Percentiles rank a stretch among this genome's conserved stretches.
Conservation (phyloP, 2,797 vertebrate species). For the Fringilla coelebs region DNA sequence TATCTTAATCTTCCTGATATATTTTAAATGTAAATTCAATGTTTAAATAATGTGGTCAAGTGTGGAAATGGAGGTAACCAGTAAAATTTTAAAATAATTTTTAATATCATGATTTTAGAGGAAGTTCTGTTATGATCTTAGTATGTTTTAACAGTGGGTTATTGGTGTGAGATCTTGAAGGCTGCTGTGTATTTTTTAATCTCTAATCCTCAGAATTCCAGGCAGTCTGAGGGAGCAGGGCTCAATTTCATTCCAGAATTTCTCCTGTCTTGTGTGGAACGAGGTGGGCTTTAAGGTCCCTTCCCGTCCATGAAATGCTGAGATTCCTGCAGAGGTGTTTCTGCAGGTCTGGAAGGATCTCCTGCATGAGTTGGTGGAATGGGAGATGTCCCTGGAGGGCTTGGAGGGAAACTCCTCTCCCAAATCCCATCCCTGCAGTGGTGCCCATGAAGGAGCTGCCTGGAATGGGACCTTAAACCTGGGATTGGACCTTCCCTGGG, state of each 20-base stretch:
- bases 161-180: neutral
- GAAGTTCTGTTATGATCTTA: neutral
- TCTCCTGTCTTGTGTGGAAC: neutral
- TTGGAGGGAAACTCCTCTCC: neutral
- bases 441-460: fast-evolving
- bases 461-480: neutral
- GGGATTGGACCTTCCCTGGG: neutral
- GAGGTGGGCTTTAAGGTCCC: neutral
- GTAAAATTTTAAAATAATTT: neutral
- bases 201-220: neutral
- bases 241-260: neutral
- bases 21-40: neutral
- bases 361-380: neutral
- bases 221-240: neutral
- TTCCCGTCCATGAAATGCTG: neutral
- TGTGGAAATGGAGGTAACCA: neutral
- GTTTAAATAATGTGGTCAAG: neutral
- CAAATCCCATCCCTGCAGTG: fast-evolving
- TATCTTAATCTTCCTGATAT: neutral
- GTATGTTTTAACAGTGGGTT: neutral
- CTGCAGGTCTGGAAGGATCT: neutral
- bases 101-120: neutral
- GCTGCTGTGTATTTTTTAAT: neutral
- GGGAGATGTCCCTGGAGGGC: neutral
- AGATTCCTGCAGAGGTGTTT: neutral